These are phyloP conservation scores for Notodonta ziczac DNA, from an alignment of 2,888 invertebrate genomes.

Conservation along the genomic window DNA sequence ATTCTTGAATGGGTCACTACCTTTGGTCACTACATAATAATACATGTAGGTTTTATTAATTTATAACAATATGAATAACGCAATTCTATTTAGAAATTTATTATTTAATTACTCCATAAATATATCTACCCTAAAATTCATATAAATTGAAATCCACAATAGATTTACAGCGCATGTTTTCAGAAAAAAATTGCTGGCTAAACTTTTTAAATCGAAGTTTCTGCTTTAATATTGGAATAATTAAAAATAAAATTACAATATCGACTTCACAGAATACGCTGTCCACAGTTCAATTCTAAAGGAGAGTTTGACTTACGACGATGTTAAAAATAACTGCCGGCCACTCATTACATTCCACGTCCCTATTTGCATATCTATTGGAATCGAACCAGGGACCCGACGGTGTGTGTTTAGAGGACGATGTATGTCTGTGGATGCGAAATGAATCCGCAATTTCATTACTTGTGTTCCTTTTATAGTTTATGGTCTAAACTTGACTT, in stretches of 20 bases:
- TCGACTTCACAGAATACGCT: slow-evolving; percentile 46
- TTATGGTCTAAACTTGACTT: neutral
- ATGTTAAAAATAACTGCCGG: slow-evolving; percentile 81
- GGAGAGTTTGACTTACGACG: slow-evolving; percentile 80
- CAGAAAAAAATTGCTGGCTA: no score
- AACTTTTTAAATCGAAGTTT: no score
- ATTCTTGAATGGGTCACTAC: no score
- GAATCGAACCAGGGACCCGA: slow-evolving; percentile 69
- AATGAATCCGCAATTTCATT: slow-evolving; percentile 66
- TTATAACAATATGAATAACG: no score
- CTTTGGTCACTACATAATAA: no score
- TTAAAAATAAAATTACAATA: neutral
- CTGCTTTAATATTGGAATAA: neutral
- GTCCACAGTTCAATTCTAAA: slow-evolving; percentile 64
- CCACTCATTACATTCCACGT: slow-evolving; percentile 79
- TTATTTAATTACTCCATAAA: no score
- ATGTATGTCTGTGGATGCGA: slow-evolving; percentile 72
- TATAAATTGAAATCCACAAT: no score
- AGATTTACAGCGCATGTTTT: no score
- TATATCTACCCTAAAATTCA: no score
- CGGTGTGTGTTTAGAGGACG: slow-evolving; percentile 80
- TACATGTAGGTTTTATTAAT: no score
- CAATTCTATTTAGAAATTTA: no score
- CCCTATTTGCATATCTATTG: slow-evolving; percentile 84
- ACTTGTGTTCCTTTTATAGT: slow-evolving; percentile 20